These are phyloP conservation scores for Falco punctatus DNA, from an alignment of 2,113 vertebrate species.

Conservation along the genomic window DNA sequence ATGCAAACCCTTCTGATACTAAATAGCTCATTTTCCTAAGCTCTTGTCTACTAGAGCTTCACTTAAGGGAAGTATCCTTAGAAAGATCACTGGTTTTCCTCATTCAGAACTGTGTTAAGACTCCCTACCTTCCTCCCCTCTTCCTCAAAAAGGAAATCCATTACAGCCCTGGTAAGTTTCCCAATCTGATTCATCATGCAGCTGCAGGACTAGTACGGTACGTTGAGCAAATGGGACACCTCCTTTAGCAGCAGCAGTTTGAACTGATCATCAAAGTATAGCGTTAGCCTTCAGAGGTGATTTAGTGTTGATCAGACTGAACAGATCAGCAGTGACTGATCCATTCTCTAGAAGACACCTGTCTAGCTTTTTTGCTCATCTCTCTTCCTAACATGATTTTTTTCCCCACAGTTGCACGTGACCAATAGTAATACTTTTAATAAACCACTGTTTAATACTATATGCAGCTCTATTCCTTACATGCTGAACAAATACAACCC, in stretches of 20 bases:
- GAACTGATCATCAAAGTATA: neutral
- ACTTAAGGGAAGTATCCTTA: neutral
- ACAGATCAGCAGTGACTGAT: neutral
- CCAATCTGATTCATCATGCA: neutral
- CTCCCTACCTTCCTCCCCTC: neutral
- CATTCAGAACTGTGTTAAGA: neutral
- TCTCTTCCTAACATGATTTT: neutral
- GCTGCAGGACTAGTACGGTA: neutral
- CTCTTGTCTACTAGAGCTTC: neutral
- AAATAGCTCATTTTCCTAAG: neutral
- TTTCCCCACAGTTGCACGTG: neutral
- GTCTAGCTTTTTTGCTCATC: neutral
- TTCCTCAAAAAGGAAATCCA: neutral
- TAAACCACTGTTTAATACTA: neutral
- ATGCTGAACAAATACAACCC: neutral
- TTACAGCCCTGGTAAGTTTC: neutral
- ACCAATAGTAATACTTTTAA: neutral
- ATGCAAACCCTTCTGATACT: neutral
- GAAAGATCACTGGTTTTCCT: neutral
- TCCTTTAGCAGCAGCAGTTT: neutral
- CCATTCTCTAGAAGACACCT: neutral
- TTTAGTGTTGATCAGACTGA: neutral
- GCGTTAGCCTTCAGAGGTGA: neutral
- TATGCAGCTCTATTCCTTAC: neutral
- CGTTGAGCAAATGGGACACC: neutral